phyloP scores from a whole-genome alignment of 2,797 vertebrate genomes.

The Pogoniulus pusillus region DNA sequence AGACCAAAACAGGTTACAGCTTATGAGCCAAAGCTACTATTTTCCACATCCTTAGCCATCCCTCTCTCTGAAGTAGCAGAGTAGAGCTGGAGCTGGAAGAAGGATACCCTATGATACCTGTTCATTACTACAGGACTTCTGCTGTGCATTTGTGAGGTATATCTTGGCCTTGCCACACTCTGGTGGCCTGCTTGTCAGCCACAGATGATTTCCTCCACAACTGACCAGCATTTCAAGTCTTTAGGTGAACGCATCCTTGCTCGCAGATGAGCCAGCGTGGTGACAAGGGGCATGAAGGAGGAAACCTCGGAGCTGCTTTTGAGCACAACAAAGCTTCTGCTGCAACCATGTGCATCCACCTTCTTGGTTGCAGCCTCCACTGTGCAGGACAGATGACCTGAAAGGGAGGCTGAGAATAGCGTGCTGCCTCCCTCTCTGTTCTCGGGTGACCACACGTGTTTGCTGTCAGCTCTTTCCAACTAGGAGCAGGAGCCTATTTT shows the following conservation, averaged over 20 bases:
- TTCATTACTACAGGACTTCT: not conserved
- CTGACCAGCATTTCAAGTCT: accelerated
- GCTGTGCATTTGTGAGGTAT: accelerated
- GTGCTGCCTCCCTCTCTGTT: not conserved
- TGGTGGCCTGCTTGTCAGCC: no score
- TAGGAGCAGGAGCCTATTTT: constrained; percentile 62
- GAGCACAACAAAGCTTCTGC: not conserved
- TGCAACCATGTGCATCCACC: not conserved
- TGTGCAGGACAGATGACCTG: not conserved
- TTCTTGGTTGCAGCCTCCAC: not conserved
- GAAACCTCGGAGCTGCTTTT: not conserved
- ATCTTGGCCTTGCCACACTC: not conserved
- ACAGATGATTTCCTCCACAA: accelerated
- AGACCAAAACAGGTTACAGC: constrained; percentile 63
- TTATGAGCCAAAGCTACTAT: constrained; percentile 47
- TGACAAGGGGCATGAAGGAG: accelerated
- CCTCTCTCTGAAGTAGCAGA: not conserved
- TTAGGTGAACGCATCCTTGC: not conserved
- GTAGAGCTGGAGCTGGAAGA: not conserved
- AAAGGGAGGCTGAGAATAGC: not conserved
- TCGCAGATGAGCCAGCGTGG: not conserved
- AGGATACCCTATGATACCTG: not conserved
- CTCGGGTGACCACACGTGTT: constrained; percentile 24
- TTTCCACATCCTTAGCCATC: constrained; percentile 31
- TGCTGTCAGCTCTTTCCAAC: constrained; percentile 29